These are phyloP conservation scores for Eudasyphora cyanicolor DNA, from an alignment of 2,888 invertebrate species.

Conservation along the genomic window DNA sequence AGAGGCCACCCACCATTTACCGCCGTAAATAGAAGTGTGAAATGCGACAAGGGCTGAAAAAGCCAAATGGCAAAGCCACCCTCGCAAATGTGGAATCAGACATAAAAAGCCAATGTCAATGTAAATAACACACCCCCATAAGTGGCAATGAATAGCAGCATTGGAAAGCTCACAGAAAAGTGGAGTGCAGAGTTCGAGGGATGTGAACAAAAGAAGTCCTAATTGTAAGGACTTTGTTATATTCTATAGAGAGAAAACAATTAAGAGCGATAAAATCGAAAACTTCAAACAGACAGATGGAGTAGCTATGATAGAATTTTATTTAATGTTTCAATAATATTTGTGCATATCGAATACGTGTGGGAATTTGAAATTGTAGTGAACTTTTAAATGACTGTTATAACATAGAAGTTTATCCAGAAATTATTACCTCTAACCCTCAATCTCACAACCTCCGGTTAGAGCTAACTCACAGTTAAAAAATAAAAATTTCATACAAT, in stretches of 20 bases:
- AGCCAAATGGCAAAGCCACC: constrained; percentile 5
- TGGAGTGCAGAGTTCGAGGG: neutral
- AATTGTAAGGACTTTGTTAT: neutral
- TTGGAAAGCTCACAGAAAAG: neutral
- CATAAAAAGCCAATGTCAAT: neutral
- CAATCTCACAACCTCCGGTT: too few relatives aligned
- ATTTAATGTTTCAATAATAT: too few relatives aligned
- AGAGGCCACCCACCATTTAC: constrained; percentile 57
- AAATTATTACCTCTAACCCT: too few relatives aligned
- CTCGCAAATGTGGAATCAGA: neutral
- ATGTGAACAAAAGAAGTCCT: constrained; percentile 6
- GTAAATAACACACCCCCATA: constrained; percentile 23
- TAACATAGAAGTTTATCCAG: too few relatives aligned
- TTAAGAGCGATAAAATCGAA: neutral
- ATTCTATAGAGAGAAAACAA: neutral
- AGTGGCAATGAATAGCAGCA: neutral
- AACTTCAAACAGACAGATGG: neutral
- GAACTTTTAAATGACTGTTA: too few relatives aligned
- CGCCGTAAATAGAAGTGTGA: constrained; percentile 58
- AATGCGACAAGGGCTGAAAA: constrained; percentile 20
- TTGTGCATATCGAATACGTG: too few relatives aligned
- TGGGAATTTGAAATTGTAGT: too few relatives aligned
- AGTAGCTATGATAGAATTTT: neutral
- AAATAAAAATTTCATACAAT: too few relatives aligned
- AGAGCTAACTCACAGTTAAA: too few relatives aligned